A percentile compares a stretch with the other conserved stretches of the same genome.
Evolutionary conservation across 2,113 vertebrate species (phyloP).

Genomic region (Tetrao urogallus): DNA sequence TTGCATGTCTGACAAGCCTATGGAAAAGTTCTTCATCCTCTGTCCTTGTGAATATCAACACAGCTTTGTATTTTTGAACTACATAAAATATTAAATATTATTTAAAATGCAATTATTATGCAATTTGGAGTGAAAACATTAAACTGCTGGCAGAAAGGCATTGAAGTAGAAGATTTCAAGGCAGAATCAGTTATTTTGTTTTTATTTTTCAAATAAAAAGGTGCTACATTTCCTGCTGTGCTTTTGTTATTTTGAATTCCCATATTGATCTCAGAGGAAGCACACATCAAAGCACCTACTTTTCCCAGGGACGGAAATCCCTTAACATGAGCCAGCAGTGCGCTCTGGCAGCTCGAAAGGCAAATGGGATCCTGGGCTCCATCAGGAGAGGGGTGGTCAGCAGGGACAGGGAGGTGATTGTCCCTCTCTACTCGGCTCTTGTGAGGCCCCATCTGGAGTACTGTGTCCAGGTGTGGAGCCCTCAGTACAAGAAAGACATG

Average conservation of each 20-base stretch:
- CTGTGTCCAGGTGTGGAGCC: no score
- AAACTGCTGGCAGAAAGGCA: background rate
- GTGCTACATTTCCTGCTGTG: background rate
- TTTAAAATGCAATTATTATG: background rate
- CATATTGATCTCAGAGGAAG: background rate
- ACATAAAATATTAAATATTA: background rate
- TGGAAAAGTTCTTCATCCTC: background rate
- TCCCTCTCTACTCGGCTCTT: no score
- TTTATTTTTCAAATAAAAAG: background rate
- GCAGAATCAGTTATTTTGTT: background rate
- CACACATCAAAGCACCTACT: background rate
- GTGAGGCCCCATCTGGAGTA: no score
- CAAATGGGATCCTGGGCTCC: no score
- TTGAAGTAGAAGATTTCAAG: background rate
- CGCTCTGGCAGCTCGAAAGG: no score
- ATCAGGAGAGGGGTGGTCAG: no score
- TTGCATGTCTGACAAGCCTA: background rate
- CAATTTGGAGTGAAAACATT: background rate
- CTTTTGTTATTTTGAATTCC: background rate
- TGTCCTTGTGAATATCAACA: background rate
- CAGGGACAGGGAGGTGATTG: no score
- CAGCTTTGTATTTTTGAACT: background rate
- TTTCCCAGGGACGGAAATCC: background rate
- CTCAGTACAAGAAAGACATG: no score
- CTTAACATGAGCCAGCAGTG: no score